Conservation (phyloP, 2,888 invertebrate genomes). For the Melinopterus prodromus region DNA sequence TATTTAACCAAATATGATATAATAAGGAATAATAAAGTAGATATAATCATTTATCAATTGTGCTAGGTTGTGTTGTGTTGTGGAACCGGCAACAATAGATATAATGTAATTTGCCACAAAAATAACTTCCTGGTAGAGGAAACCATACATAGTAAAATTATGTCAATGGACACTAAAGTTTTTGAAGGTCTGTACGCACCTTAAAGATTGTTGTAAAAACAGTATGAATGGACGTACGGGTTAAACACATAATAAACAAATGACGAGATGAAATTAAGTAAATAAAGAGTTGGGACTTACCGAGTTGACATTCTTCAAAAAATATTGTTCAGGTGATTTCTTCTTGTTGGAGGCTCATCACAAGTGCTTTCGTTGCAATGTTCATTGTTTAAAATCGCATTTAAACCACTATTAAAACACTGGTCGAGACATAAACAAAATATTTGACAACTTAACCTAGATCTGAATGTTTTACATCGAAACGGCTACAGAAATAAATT, state of each 20-base stretch:
- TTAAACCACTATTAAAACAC: constrained; percentile 26
- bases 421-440: constrained; percentile 34
- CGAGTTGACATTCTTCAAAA: constrained; percentile 10
- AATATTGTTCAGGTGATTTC: background rate
- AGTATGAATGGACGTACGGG: no score
- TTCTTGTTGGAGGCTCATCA: background rate
- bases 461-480: constrained; percentile 25
- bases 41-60: background rate
- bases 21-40: no score
- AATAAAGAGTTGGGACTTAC: constrained; percentile 25
- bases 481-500: constrained; percentile 20
- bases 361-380: background rate
- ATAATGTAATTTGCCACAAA: background rate
- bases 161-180: no score
- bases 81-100: background rate
- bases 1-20: no score
- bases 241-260: background rate
- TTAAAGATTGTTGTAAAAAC: no score
- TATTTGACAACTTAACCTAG: constrained; percentile 40
- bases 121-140: background rate
- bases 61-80: background rate
- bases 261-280: background rate
- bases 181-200: no score
- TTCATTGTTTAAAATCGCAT: constrained; percentile 19
- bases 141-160: no score